Percentiles rank a stretch among this genome's conserved stretches.
These are phyloP conservation scores for Acanthopleura granulata DNA, from an alignment of 2,888 invertebrate species.

Conservation along the genomic window DNA sequence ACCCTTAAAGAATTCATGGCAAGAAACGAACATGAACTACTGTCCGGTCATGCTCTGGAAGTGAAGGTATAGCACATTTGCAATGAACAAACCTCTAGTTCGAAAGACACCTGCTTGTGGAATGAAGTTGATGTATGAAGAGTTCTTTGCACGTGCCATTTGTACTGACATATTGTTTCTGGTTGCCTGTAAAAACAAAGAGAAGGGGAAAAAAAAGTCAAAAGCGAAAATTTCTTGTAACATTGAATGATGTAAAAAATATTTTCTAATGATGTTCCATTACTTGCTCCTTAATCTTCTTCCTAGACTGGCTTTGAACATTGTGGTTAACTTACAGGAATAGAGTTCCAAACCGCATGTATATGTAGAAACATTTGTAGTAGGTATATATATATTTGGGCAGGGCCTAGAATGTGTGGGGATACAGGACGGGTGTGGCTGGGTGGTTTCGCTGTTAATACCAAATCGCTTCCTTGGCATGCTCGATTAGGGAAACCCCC, in stretches of 20 bases:
- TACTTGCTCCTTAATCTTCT: background rate
- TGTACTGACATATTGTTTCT: background rate
- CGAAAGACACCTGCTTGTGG: too few species aligned
- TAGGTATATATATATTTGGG: background rate
- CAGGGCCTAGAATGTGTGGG: background rate
- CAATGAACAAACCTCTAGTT: too few species aligned
- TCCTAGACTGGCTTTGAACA: conserved; percentile 1
- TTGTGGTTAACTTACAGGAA: background rate
- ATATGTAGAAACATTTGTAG: background rate
- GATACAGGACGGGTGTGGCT: background rate
- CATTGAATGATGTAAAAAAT: conserved; percentile 1
- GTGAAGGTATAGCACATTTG: too few species aligned
- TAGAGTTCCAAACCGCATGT: background rate
- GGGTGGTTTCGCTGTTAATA: too few species aligned
- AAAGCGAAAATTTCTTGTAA: too few species aligned
- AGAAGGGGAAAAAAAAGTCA: too few species aligned
- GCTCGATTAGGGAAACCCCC: too few species aligned
- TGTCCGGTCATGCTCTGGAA: too few species aligned
- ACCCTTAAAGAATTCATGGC: too few species aligned
- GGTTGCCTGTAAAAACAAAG: background rate
- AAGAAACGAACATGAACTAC: too few species aligned
- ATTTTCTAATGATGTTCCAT: background rate
- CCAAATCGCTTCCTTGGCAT: too few species aligned
- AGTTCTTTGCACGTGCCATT: background rate
- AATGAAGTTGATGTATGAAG: too few species aligned